Base-by-base conservation (phyloP, 2,113 vertebrate genomes). In the Clarias macrocephalus region DNA sequence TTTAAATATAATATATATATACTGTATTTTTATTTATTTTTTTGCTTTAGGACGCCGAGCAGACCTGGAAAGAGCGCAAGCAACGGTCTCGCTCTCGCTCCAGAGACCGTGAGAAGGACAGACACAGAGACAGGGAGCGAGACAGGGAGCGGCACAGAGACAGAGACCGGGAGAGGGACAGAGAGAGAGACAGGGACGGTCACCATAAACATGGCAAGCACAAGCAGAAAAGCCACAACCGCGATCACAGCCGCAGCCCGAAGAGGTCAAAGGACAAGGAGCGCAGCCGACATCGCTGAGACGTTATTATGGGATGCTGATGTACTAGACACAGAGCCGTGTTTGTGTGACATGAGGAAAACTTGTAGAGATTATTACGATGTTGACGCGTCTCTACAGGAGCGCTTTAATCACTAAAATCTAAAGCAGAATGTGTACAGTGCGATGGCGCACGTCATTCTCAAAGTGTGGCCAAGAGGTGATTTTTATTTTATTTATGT, bases 191-290 rank as follows among this genome's bases (percentile, higher is more conserved):
- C 68, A 92, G 90, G 82, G 94, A 94, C 9, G 60, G 93, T n/a
- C 93, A 93, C 56, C 92, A 93, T 66, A 88, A 94, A 75, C 92
- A 90, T 63, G 91, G 93, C 87, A 95, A 92, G 30, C 94, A 95
- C 77, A 94, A 94, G 82, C 94, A 94, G 12, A 91, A 94, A 85
- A 94, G 93, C 81, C 91, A 91, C 88, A 28, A 86, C 75, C 87
- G 68, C 88, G 96, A 95, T 87, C 94, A 92, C 87, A 97, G 95
- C 88, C 95, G 92, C 88, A 97, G 96, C 88, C 96, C 97, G 42
- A 96, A 93, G 93, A 97, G 94, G 91, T 95, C 94, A 28, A 98
- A 93, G 94, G 96, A 97, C 83, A 97, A 96, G 91, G 96, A 97
- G 60, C 94, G 93, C 88, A 97, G 95, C 30, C 93, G 96, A 82